These are phyloP conservation scores for Tetraneura akinire DNA, from an alignment of 1,140 invertebrate species.

Conservation along the genomic window DNA sequence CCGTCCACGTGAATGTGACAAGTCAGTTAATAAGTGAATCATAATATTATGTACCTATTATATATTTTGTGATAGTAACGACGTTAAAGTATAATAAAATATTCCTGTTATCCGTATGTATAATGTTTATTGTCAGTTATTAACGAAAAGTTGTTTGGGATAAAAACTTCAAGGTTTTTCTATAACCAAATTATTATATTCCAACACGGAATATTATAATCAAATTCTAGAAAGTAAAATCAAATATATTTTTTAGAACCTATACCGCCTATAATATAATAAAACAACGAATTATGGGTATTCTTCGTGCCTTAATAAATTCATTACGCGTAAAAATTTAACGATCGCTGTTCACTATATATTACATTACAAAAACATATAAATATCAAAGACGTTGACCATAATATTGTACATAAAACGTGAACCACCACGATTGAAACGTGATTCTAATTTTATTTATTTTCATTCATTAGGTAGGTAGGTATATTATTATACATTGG, in stretches of 20 bases:
- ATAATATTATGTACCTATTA: background rate
- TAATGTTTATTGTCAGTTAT: background rate
- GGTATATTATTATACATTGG: too few relatives aligned
- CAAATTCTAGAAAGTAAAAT: conserved; percentile 27
- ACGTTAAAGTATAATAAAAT: too few relatives aligned
- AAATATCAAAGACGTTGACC: too few relatives aligned
- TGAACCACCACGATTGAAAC: background rate
- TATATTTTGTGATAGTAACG: too few relatives aligned
- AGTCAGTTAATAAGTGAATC: conserved; percentile 33
- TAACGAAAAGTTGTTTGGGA: conserved; percentile 29
- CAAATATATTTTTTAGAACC: conserved; percentile 19
- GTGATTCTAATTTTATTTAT: background rate
- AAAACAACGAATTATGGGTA: background rate
- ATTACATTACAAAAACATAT: conserved; percentile 9
- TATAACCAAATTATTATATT: conserved; percentile 24
- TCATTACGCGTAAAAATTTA: conserved; percentile 21
- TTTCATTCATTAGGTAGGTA: background rate
- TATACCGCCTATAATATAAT: background rate
- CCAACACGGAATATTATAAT: conserved; percentile 25
- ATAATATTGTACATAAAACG: background rate
- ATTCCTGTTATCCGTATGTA: conserved; percentile 24
- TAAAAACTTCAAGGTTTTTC: conserved; percentile 9
- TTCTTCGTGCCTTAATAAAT: background rate
- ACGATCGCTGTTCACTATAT: conserved; percentile 20
- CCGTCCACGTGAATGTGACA: background rate